phyloP scores from a whole-genome alignment of 2,113 vertebrate genomes.

The cat (Felis catus) region DNA sequence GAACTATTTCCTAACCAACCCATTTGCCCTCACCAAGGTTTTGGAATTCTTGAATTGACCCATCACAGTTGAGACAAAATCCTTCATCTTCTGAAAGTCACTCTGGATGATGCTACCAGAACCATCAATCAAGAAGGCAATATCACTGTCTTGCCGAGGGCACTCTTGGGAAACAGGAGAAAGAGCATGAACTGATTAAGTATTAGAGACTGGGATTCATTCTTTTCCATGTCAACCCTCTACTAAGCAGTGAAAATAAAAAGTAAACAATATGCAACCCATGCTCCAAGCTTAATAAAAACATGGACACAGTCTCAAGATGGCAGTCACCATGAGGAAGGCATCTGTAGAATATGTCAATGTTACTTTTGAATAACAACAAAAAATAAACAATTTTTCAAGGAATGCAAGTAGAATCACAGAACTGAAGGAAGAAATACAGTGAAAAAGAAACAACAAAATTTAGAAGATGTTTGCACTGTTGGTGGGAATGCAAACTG shows the following conservation, averaged over 20 bases:
- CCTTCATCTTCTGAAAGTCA: slow-evolving; percentile 84
- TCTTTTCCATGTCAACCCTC: neutral
- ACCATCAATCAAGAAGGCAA: slow-evolving; percentile 85
- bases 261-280: neutral
- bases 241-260: neutral
- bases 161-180: slow-evolving; percentile 75
- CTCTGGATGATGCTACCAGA: slow-evolving; percentile 58
- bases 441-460: neutral
- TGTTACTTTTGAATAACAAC: neutral
- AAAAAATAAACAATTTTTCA: neutral
- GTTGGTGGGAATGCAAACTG: too few relatives aligned
- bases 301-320: neutral
- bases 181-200: neutral
- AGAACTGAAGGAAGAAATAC: neutral
- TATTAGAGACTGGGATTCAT: neutral
- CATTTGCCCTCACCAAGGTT: slow-evolving; percentile 76
- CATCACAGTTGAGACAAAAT: slow-evolving; percentile 82
- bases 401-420: neutral
- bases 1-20: neutral
- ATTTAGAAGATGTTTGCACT: neutral
- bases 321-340: neutral
- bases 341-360: neutral
- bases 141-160: slow-evolving; percentile 79
- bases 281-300: neutral
- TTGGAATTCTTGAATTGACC: slow-evolving; percentile 70